These are phyloP conservation scores for Papilio xuthus DNA, from an alignment of 1,140 invertebrate species.

Conservation along the genomic window DNA sequence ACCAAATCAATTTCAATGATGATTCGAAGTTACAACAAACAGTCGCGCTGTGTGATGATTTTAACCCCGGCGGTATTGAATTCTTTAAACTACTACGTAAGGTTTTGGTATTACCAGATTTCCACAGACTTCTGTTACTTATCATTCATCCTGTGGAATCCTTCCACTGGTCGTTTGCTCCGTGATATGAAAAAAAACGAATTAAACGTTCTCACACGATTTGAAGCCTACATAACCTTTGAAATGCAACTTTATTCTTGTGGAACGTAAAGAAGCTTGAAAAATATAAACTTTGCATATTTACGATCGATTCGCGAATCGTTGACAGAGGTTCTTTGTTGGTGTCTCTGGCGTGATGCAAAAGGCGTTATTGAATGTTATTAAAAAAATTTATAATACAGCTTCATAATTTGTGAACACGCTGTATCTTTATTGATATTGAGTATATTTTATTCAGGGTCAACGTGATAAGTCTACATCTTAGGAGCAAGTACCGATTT, in stretches of 20 bases:
- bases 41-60: too few species aligned
- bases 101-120: too few species aligned
- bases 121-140: too few species aligned
- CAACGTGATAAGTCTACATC: background rate
- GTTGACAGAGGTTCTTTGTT: background rate
- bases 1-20: background rate
- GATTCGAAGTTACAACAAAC: background rate
- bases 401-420: background rate
- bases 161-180: too few species aligned
- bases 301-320: background rate
- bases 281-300: background rate
- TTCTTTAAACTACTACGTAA: too few species aligned
- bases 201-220: background rate
- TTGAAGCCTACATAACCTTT: background rate
- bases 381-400: background rate
- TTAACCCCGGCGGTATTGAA: too few species aligned
- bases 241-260: background rate
- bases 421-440: background rate
- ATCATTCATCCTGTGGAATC: too few species aligned
- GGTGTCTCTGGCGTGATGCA: background rate
- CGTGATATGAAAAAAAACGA: too few species aligned
- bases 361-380: background rate
- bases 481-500: background rate
- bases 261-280: background rate
- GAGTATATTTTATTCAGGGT: background rate